Conservation (phyloP, 1,140 invertebrate species). For the Pentalonia nigronervosa region DNA sequence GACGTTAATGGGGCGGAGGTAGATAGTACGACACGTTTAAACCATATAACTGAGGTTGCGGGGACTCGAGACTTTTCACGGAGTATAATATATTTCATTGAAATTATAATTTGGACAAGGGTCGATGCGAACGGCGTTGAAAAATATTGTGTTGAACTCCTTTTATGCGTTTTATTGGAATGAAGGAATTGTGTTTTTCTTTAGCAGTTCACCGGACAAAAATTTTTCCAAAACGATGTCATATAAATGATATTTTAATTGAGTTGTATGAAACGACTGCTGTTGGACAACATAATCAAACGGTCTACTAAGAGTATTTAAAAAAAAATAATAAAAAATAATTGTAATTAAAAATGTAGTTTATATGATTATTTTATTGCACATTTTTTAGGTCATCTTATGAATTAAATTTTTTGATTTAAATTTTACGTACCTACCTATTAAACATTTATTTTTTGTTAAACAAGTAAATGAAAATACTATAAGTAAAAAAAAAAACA, state of each 20-base stretch:
- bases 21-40: not conserved
- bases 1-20: not conserved
- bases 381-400: not conserved
- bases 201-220: no score
- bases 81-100: conserved; percentile 11
- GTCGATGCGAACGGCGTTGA: not conserved
- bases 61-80: not conserved
- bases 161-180: no score
- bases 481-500: not conserved
- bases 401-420: not conserved
- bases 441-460: not conserved
- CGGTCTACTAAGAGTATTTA: no score
- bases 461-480: not conserved
- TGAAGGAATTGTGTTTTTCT: no score
- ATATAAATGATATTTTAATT: no score
- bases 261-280: no score
- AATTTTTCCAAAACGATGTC: no score
- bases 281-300: no score
- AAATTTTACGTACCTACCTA: not conserved
- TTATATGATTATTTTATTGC: no score
- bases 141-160: no score
- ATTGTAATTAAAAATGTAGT: no score
- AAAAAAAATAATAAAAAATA: no score
- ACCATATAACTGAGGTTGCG: not conserved
- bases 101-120: conserved; percentile 5